A percentile compares a stretch with the other conserved stretches of the same genome.
These are phyloP conservation scores for Dugesia japonica DNA, from an alignment of 2,888 invertebrate genomes.

Conservation along the genomic window DNA sequence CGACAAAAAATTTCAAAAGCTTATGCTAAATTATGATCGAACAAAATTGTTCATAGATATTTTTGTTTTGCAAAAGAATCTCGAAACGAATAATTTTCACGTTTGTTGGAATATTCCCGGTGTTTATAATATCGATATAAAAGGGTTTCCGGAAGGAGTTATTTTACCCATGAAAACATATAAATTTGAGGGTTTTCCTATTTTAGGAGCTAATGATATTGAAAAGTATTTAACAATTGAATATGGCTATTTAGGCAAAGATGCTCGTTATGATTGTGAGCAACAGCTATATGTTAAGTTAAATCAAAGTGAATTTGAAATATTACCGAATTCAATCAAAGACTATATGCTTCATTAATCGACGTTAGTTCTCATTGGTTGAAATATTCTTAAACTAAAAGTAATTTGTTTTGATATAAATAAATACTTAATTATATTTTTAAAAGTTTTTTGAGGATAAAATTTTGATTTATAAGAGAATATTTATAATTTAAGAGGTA, in stretches of 20 bases:
- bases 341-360: neutral
- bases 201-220: slow-evolving; percentile 17
- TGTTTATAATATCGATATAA: neutral
- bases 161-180: neutral
- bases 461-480: no score
- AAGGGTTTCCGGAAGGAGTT: slow-evolving; percentile 21
- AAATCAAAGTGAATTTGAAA: neutral
- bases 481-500: no score
- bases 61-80: neutral
- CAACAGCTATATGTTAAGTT: slow-evolving; percentile 12
- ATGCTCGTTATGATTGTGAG: slow-evolving; percentile 17
- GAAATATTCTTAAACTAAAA: no score
- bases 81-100: neutral
- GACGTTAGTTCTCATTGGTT: no score
- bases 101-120: slow-evolving; percentile 22
- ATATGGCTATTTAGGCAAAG: slow-evolving; percentile 26
- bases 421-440: no score
- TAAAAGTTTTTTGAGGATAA: no score
- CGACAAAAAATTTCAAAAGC: neutral
- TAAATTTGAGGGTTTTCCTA: neutral
- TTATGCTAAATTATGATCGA: neutral
- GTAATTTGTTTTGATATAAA: no score
- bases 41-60: slow-evolving; percentile 21
- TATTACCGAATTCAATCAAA: neutral
- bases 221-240: slow-evolving; percentile 17